Base-by-base conservation (phyloP, 2,797 vertebrate species). In the Odontamblyopus rebecca region DNA sequence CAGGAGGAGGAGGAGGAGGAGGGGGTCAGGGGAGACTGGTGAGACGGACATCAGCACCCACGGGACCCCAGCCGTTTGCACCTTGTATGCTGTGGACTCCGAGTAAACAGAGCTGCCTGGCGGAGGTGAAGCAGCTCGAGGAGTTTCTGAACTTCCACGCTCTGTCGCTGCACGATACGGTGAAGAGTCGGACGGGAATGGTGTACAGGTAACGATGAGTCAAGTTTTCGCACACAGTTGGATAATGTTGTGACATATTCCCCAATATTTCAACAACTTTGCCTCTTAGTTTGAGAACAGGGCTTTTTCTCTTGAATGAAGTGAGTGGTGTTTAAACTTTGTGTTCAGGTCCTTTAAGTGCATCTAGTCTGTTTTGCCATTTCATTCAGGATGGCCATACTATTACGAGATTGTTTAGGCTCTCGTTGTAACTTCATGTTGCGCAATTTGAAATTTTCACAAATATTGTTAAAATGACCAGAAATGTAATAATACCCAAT, bases 141-240 rank as follows among this genome's bases (percentile, higher is more conserved):
- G 93, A 89, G 86, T 96, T 98, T 81, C 91, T 96, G 70, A 92
- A 92, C 61, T 88, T 93, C 26, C 95, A 97, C n/a, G 90, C 94
- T 5, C 29, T 98, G 82, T 94, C 94, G 0, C 84, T 95, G 84
- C 94, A 94, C 0, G 94, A 96, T 70, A 93, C 94, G 0, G 87
- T 93, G 75, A 92, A 82, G 74, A 92, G 87, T 15, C 78, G 86
- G 86, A 96, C 95, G 0, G 95, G 95, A 78, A 94, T 94, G 93
- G 70, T 79, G 68, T 94, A 94, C 91, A 94, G 93, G 92, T 94
- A 92, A 89, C 50, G 44, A 57, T 16, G 44, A 48, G 44, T 15
- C 19, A 57, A 23, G 23, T 61, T 11, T 16, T 23, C 13, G 4
- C 44, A 48, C 44, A 13, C 0, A 11, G 9, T 41, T 32, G 41